These are phyloP conservation scores for Meteorus cinctellus DNA, from an alignment of 2,888 invertebrate genomes.

Conservation along the genomic window DNA sequence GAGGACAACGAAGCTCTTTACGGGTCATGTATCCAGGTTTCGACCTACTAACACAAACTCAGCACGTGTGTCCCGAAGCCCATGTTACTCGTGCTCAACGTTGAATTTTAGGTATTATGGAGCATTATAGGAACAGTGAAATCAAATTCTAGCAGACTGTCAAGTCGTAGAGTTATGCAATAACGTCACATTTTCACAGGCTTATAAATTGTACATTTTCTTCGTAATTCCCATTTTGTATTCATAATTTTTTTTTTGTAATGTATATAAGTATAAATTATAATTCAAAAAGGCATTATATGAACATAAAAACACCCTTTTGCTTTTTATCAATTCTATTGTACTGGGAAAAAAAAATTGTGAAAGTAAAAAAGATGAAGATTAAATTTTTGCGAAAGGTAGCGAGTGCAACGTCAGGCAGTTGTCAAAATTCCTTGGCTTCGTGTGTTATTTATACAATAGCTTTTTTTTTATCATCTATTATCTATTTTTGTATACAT, in stretches of 20 bases:
- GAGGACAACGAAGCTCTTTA: slow-evolving; percentile 31
- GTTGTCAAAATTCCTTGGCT: slow-evolving; percentile 65
- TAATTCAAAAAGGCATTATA: too few species aligned
- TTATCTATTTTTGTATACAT: slow-evolving; percentile 9
- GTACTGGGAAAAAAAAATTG: too few species aligned
- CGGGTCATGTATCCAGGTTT: slow-evolving; percentile 61
- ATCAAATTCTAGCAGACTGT: neutral
- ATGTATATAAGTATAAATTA: too few species aligned
- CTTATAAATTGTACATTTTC: too few species aligned
- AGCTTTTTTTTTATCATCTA: slow-evolving; percentile 30
- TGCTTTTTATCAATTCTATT: too few species aligned
- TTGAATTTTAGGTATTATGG: neutral
- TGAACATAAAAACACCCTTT: too few species aligned
- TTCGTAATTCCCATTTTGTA: too few species aligned
- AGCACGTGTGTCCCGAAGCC: slow-evolving; percentile 66
- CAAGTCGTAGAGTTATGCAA: too few species aligned
- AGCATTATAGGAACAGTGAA: neutral
- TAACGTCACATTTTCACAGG: too few species aligned
- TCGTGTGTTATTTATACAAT: slow-evolving; percentile 55
- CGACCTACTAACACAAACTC: slow-evolving; percentile 70
- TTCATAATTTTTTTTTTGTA: too few species aligned
- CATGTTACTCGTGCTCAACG: slow-evolving; percentile 4
- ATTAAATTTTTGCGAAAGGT: neutral
- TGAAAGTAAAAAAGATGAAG: neutral
- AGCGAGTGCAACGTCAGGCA: slow-evolving; percentile 59